Percentiles rank a stretch among this genome's conserved stretches.
Evolutionary conservation across 2,888 invertebrate genomes (phyloP).

Genomic region (Diaphora mendica): DNA sequence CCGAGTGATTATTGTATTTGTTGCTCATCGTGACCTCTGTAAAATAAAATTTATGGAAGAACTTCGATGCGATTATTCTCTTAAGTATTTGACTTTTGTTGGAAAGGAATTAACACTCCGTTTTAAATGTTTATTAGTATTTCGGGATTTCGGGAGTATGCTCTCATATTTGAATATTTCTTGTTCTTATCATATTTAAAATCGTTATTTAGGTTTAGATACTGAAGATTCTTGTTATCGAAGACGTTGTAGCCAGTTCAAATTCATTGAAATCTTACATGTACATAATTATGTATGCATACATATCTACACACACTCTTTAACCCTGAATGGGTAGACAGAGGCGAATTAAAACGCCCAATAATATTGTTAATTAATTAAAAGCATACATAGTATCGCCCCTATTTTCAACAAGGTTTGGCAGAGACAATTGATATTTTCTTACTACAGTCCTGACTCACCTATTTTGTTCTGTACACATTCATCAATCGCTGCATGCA

Average conservation of each 20-base stretch:
- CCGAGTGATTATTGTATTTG: conserved; percentile 50
- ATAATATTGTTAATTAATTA: too few species aligned
- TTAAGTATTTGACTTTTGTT: neutral
- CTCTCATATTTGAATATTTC: neutral
- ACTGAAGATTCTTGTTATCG: too few species aligned
- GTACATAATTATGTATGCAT: neutral
- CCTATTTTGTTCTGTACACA: too few species aligned
- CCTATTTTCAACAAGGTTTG: too few species aligned
- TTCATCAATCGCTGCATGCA: too few species aligned
- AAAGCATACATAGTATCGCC: too few species aligned
- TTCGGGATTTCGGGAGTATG: neutral
- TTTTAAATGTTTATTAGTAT: neutral
- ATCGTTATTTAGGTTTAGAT: neutral
- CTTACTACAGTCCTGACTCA: too few species aligned
- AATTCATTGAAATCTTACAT: neutral
- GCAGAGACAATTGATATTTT: too few species aligned
- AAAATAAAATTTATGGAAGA: conserved; percentile 34
- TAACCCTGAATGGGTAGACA: too few species aligned
- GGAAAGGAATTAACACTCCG: neutral
- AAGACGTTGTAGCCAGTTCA: neutral
- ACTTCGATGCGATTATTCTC: conserved; percentile 22
- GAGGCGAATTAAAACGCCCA: too few species aligned
- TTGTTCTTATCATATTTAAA: neutral
- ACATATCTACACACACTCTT: neutral
- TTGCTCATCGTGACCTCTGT: conserved; percentile 34